A percentile compares a stretch with the other conserved stretches of the same genome.
Evolutionary conservation across 2,888 invertebrate species (phyloP).

Genomic region (Melinaea menophilus): DNA sequence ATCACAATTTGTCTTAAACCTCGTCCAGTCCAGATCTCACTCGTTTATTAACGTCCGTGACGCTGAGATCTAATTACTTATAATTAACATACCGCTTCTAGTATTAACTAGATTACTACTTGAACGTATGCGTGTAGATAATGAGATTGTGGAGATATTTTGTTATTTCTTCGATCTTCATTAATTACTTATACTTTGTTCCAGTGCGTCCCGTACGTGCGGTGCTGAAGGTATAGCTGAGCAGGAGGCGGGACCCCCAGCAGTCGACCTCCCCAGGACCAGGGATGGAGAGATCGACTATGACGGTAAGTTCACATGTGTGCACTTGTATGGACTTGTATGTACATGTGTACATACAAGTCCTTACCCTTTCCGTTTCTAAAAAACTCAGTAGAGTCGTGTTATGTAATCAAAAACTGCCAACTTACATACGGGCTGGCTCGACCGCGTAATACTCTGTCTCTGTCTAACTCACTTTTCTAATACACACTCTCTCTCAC

Average conservation of each 20-base stretch:
- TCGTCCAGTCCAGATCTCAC: constrained; percentile 6
- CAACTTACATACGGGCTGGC: too few relatives aligned
- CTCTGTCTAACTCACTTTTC: too few relatives aligned
- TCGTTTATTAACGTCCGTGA: constrained; percentile 11
- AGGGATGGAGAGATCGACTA: constrained; percentile 87
- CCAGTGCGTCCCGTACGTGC: constrained; percentile 59
- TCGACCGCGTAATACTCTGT: too few relatives aligned
- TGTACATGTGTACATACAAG: too few relatives aligned
- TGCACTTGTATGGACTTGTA: too few relatives aligned
- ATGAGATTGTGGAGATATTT: too few relatives aligned
- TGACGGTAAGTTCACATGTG: constrained; percentile 77
- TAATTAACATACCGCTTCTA: constrained; percentile 13
- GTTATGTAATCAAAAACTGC: not conserved
- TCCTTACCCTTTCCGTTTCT: not conserved
- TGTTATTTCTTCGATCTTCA: too few relatives aligned
- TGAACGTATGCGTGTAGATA: not conserved
- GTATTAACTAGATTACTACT: not conserved
- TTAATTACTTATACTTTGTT: not conserved
- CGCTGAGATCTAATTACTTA: constrained; percentile 18
- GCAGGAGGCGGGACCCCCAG: constrained; percentile 56
- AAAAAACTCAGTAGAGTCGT: not conserved
- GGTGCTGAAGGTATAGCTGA: constrained; percentile 60
- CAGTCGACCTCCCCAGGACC: constrained; percentile 75
- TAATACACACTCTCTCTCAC: too few relatives aligned
- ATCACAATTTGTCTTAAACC: not conserved